These are phyloP conservation scores for Tetramorium parvispinum DNA, from an alignment of 1,140 invertebrate species.

Conservation along the genomic window DNA sequence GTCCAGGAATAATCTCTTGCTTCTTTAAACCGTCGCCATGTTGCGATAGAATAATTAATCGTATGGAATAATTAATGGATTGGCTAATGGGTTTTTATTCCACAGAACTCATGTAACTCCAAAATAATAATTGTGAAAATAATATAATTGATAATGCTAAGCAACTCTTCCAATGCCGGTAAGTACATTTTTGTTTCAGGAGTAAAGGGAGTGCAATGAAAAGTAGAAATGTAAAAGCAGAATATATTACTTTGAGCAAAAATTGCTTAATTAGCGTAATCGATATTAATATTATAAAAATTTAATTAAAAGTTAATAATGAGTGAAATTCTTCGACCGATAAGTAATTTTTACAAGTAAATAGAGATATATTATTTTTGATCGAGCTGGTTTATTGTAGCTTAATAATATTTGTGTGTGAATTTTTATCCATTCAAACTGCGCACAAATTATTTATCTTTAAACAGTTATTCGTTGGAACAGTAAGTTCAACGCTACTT, in stretches of 20 bases:
- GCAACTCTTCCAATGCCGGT: not conserved
- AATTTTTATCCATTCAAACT: no score
- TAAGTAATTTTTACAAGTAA: no score
- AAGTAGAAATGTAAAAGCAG: not conserved
- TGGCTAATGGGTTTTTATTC: slow-evolving; percentile 35
- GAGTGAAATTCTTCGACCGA: no score
- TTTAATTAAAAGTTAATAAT: not conserved
- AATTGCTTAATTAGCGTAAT: not conserved
- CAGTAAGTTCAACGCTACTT: no score
- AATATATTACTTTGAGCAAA: not conserved
- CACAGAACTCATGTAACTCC: slow-evolving; percentile 9
- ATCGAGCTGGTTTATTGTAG: no score
- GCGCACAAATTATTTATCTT: no score
- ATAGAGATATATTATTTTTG: no score
- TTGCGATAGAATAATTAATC: slow-evolving; percentile 62
- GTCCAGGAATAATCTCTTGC: slow-evolving; percentile 57
- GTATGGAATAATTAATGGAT: slow-evolving; percentile 60
- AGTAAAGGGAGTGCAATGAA: not conserved
- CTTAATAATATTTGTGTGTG: no score
- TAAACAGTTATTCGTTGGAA: no score
- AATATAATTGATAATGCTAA: slow-evolving; percentile 24
- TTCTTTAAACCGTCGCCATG: slow-evolving; percentile 59
- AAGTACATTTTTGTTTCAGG: not conserved
- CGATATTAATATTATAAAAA: not conserved
- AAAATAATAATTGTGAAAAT: slow-evolving; percentile 31